Conservation (phyloP, 2,113 vertebrate species). For the Microcebus griseorufus region DNA sequence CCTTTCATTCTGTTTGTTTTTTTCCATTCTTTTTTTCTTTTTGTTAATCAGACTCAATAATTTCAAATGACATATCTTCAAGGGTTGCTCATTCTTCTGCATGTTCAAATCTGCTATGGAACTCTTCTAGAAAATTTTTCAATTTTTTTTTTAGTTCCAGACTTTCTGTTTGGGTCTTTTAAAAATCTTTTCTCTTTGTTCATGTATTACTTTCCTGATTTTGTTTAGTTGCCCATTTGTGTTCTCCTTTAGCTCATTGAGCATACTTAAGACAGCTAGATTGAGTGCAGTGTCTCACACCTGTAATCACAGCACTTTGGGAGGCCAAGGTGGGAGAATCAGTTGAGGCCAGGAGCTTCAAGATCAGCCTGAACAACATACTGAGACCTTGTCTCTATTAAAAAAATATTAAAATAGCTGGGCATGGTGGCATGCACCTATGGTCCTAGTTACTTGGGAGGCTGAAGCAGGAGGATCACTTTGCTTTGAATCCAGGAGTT, state of each 20-base stretch:
- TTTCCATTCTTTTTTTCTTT: neutral
- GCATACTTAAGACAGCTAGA: neutral
- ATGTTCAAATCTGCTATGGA: neutral
- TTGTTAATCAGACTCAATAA: neutral
- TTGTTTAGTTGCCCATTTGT: neutral
- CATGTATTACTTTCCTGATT: neutral
- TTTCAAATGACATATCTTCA: neutral
- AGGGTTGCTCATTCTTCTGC: neutral
- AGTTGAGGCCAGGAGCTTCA: too few relatives aligned
- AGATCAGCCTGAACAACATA: too few relatives aligned
- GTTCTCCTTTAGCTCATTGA: neutral
- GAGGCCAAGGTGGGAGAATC: too few relatives aligned
- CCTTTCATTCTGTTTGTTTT: neutral
- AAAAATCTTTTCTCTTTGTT: neutral
- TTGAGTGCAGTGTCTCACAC: too few relatives aligned
- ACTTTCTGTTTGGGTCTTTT: slow-evolving; percentile 8
- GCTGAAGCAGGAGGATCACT: too few relatives aligned
- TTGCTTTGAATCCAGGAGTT: too few relatives aligned
- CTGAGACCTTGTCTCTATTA: too few relatives aligned
- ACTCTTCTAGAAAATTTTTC: neutral
- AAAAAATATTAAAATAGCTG: too few relatives aligned
- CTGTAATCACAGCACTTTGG: too few relatives aligned
- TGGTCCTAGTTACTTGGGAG: too few relatives aligned
- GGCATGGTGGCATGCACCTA: too few relatives aligned
- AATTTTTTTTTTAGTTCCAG: neutral